phyloP scores from a whole-genome alignment of 2,888 invertebrate species.

The Merodon equestris region DNA sequence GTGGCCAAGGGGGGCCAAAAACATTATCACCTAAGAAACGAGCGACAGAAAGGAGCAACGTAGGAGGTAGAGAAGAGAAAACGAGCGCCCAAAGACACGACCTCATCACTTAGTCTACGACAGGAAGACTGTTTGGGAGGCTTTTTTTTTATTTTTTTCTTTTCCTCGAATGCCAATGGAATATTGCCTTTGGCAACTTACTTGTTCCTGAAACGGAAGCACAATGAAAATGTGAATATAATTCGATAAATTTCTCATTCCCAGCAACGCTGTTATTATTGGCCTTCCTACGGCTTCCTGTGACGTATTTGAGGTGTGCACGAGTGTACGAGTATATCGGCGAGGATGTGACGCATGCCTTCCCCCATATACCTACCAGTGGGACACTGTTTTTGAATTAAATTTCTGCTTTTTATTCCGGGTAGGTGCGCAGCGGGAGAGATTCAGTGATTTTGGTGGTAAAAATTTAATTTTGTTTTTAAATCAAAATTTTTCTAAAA shows the following conservation, averaged over 20 bases:
- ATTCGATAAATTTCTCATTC: constrained; percentile 55
- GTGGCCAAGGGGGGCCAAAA: constrained; percentile 47
- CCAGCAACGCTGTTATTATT: constrained; percentile 6
- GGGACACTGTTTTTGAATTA: constrained; percentile 36
- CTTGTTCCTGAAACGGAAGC: constrained; percentile 25
- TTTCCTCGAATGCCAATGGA: constrained; percentile 6
- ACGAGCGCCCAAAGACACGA: constrained; percentile 29
- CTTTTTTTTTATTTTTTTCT: neutral
- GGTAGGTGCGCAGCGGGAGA: constrained; percentile 16
- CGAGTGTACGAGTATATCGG: constrained; percentile 8
- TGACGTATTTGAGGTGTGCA: constrained; percentile 21
- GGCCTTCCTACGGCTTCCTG: constrained; percentile 19
- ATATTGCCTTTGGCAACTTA: constrained; percentile 29
- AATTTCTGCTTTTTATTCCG: constrained; percentile 45
- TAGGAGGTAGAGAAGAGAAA: neutral
- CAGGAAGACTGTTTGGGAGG: constrained; percentile 5
- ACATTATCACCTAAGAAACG: constrained; percentile 37
- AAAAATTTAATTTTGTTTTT: constrained; percentile 17
- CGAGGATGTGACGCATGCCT: too few relatives aligned
- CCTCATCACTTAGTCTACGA: constrained; percentile 40
- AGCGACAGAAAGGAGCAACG: too few relatives aligned
- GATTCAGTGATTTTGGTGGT: constrained; percentile 25
- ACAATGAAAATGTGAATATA: constrained; percentile 57
- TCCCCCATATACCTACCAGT: too few relatives aligned
- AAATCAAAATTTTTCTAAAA: constrained; percentile 2